Evolutionary conservation across 2,113 vertebrate species (phyloP), one percentile per base, ranked within the genome.

Genomic region (Pitta sordida): DNA sequence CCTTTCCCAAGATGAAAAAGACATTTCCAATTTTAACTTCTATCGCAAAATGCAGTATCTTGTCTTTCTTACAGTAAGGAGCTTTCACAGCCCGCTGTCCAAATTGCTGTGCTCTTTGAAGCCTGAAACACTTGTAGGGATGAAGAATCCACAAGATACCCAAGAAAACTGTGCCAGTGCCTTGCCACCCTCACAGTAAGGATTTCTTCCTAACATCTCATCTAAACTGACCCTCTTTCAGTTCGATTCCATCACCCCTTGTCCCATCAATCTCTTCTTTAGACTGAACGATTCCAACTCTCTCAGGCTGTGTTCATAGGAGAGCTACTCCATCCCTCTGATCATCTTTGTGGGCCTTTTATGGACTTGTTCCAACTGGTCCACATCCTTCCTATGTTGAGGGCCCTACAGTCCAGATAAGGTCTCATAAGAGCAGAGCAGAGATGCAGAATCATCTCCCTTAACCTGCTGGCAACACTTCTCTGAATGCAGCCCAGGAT

Each of bases 291-390:
- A 30, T 4, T 7, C 13, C 9, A 49, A 13, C 17, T 27, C 13
- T 48, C 29, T 48, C 7, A 71, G 14, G 7, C 49, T 49, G 20
- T 52, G 7, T 53, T 26, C 11, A 9, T 4, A 49, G 24, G 24
- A 70, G 27, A 41, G 24, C 16, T 55, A 16, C 13, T 71, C 30
- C 41, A 30, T 7, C 16, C 7, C 16, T 15, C 16, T 63, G 49
- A 32, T 64, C 30, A 22, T 3, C 49, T 56, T 27, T 48, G 11
- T 34, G 24, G 34, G 30, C 3, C 34, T 71, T 26, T 32, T 46
- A 7, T 6, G n/a, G 46, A 37, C 39, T 69, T 0, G 0, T 10
- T 60, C 27, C 21, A 43, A 27, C 17, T 27, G 11, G 32, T 15
- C 26, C 34, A 32, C 4, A 15, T 43, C 5, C 16, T 36, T 43